Evolutionary conservation across 2,113 vertebrate genomes (phyloP).

Genomic region (Arizona elegans): DNA sequence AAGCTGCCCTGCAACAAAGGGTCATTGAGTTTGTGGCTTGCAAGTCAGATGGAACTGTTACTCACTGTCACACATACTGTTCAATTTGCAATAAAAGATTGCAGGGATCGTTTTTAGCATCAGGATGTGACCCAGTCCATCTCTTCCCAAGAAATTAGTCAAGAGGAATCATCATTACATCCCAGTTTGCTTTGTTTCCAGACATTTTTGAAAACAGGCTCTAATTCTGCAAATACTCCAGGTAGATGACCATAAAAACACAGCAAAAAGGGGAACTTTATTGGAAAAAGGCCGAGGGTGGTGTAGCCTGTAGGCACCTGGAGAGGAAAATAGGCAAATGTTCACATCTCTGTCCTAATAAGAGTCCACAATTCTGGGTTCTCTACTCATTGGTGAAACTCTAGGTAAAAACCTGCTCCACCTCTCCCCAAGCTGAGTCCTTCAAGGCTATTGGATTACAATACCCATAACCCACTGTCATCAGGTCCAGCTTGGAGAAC

Average conservation of each 20-base stretch:
- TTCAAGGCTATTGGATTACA: not conserved
- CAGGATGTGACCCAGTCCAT: not conserved
- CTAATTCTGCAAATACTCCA: not conserved
- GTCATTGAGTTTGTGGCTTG: not conserved
- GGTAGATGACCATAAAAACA: not conserved
- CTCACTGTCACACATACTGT: not conserved
- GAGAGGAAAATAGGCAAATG: not conserved
- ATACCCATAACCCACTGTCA: not conserved
- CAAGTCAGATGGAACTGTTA: not conserved
- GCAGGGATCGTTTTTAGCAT: not conserved
- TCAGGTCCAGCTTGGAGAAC: not conserved
- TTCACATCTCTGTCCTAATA: not conserved
- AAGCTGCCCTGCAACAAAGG: no score
- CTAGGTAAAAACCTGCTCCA: not conserved
- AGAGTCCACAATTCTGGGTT: not conserved
- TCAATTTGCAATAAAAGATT: not conserved
- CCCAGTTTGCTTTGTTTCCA: not conserved
- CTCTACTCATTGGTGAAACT: not conserved
- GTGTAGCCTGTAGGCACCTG: not conserved
- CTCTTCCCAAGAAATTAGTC: not conserved
- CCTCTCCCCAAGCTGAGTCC: not conserved
- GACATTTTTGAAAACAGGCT: not conserved
- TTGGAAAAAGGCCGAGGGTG: not conserved
- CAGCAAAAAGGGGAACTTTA: not conserved
- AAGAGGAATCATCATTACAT: not conserved